Base-by-base conservation (phyloP, 2,797 vertebrate genomes). In the Clarias laeviceps region DNA sequence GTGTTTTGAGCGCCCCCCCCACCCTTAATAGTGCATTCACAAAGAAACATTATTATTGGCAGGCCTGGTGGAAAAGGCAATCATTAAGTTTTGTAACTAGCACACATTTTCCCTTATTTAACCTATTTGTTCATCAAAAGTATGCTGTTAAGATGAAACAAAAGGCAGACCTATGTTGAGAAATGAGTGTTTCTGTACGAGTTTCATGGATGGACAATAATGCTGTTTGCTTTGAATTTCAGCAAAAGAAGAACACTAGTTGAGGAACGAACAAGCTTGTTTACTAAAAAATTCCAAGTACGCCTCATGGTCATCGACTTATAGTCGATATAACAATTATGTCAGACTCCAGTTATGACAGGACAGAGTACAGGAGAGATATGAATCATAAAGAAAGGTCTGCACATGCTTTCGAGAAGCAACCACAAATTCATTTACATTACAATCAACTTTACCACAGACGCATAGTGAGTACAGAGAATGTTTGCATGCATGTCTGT, bases 341-440 rank as follows among this genome's bases (percentile, higher is more conserved):
- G 84, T 83, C 62, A 85, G 89, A 90, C 83, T 89, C 85, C 84
- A 90, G 90, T 74, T 90, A 91, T 89, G 92, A 91, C 84, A 92
- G 90, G 90, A 87, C 86, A 89, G 83, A 82, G 73, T 85, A 56
- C 78, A 87, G 82, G 61, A 88, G 86, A 84, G 68, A 85, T 83
- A 61, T 70, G 37, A 86, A 82, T 87, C 54, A 87, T 82, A 84
- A 27, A 80, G 57, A 83, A 57, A 27, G 78, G 17, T 45, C 79
- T 34, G 29, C 45, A 80, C 27, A 54, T 74, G 56, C 14, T 78
- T 29, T 62, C 66, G 40, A 82, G 81, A 80, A 27, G 66, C 76
- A 70, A 82, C 87, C 59, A 27, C 70, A 89, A 78, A 83, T 78
- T 32, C 34, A 84, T 68, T 78, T 61, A 80, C 72, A 66, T 17